phyloP scores from a whole-genome alignment of 2,888 invertebrate species.

The Nesidiocoris tenuis region DNA sequence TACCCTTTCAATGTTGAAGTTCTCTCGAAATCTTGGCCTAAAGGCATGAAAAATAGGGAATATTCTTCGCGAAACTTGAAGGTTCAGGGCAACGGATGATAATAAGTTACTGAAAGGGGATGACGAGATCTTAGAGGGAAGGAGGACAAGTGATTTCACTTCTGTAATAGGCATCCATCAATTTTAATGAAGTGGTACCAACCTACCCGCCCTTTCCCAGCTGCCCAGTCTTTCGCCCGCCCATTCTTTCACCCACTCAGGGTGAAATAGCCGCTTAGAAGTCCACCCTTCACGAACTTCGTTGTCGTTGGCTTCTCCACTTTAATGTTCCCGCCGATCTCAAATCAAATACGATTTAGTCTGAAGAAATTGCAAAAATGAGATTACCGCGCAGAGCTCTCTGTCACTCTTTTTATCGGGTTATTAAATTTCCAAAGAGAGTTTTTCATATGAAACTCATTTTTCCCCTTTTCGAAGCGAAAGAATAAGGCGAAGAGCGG shows the following conservation, averaged over 20 bases:
- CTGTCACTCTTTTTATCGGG: slow-evolving; percentile 46
- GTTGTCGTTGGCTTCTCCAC: slow-evolving; percentile 25
- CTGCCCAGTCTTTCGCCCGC: neutral
- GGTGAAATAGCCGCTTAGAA: slow-evolving; percentile 8
- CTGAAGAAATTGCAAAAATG: slow-evolving; percentile 44
- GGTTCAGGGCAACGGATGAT: neutral
- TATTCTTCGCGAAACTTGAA: neutral
- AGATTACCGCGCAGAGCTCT: slow-evolving; percentile 43
- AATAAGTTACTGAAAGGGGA: too few species aligned
- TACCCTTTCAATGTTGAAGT: too few species aligned
- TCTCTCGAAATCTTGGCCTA: neutral
- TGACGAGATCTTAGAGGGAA: neutral
- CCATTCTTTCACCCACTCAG: neutral
- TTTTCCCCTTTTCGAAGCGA: slow-evolving; percentile 38
- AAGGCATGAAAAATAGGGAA: neutral
- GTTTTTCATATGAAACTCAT: slow-evolving; percentile 51
- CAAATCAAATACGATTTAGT: slow-evolving; percentile 46
- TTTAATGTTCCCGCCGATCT: slow-evolving; percentile 47
- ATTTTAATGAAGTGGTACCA: slow-evolving; percentile 43
- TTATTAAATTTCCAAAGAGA: slow-evolving; percentile 51
- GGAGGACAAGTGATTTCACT: slow-evolving; percentile 38
- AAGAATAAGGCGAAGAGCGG: slow-evolving; percentile 3
- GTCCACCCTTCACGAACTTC: slow-evolving; percentile 19
- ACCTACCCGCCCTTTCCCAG: slow-evolving; percentile 7
- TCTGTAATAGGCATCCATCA: slow-evolving; percentile 43